Base-by-base conservation (phyloP, 2,888 invertebrate species). In the Cantharis rustica region DNA sequence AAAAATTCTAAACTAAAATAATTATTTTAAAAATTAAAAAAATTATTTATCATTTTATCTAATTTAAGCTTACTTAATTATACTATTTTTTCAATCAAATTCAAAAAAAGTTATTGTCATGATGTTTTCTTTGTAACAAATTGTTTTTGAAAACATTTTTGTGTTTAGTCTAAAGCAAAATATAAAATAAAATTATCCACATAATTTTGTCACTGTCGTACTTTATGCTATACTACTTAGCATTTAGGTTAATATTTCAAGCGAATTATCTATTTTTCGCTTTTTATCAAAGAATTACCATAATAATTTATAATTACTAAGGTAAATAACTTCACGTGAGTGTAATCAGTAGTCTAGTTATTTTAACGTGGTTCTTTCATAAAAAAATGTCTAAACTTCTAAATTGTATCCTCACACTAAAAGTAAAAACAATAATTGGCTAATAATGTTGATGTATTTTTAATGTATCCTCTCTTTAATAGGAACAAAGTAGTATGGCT, bases 401-500 rank as follows among this genome's bases (percentile, higher is more conserved):
- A 20, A 66, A 63, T 63, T 63, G 23, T n/a, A n/a, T 66, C 16
- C 13, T 66, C 13, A n/a, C 13, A 66, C n/a, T 66, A 20, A 66
- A 66, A 66, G 64, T 66, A 66, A 66, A 66, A 66, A n/a, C 20
- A 20, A 66, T 17, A 63, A 63, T 17, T 63, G 16, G 63, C 0
- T 17, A 66, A 66, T 20, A 20, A 66, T 66, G 13, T 66, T 20
- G 16, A 66, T 66, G 16, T 66, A n/a, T n/a, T 63, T 17, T 63
- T 63, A 17, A 66, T 66, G 11, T 23, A n/a, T 20, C 7, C n/a
- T 27, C 16, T 31, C 15, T 20, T 13, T 75, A 72, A 69, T 79
- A 88, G 88, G 88, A 88, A 78, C 84, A 85, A 72, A 80, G 82
- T 7, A 88, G 88, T 83, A 83, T 89, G 75, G 89, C 87, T 3